phyloP scores from a whole-genome alignment of 2,888 invertebrate species.

The Athalia rosae region DNA sequence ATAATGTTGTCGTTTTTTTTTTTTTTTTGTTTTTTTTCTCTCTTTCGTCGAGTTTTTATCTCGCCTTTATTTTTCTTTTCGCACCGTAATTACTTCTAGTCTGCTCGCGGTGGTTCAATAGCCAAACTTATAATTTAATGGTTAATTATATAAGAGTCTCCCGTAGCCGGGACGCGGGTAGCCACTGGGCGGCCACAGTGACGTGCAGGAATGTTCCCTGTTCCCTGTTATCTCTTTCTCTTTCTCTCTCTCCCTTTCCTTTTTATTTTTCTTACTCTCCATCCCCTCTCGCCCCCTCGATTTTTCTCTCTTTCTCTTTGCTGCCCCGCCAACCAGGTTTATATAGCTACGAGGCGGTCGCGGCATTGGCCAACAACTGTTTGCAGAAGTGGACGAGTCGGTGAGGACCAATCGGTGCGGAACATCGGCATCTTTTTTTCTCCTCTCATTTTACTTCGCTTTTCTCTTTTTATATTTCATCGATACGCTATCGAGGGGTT shows the following conservation, averaged over 20 bases:
- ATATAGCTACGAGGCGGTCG: conserved; percentile 19
- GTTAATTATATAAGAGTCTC: conserved; percentile 73
- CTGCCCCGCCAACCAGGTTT: conserved; percentile 42
- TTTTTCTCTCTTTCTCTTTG: conserved; percentile 46
- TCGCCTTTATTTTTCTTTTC: conserved; percentile 49
- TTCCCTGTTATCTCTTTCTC: conserved; percentile 39
- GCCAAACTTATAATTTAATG: conserved; percentile 74
- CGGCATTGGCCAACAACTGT: conserved; percentile 22
- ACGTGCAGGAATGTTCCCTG: conserved; percentile 67
- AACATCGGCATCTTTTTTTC: conserved; percentile 52
- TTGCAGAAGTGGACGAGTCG: conserved; percentile 56
- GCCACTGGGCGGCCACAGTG: conserved; percentile 73
- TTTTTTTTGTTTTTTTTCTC: conserved; percentile 49
- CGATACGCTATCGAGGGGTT: neutral
- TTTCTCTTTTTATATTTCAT: neutral
- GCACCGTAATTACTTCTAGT: conserved; percentile 69
- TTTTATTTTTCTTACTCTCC: conserved; percentile 29
- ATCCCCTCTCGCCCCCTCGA: conserved; percentile 47
- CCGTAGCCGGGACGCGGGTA: conserved; percentile 67
- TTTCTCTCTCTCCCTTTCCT: conserved; percentile 39
- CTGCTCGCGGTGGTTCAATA: conserved; percentile 69
- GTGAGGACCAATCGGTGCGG: conserved; percentile 59
- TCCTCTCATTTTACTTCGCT: neutral
- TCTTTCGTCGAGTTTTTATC: conserved; percentile 48
- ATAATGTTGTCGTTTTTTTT: conserved; percentile 48